Base-by-base conservation (phyloP, 2,797 vertebrate species). In the Enteromius afrohamiltoni region DNA sequence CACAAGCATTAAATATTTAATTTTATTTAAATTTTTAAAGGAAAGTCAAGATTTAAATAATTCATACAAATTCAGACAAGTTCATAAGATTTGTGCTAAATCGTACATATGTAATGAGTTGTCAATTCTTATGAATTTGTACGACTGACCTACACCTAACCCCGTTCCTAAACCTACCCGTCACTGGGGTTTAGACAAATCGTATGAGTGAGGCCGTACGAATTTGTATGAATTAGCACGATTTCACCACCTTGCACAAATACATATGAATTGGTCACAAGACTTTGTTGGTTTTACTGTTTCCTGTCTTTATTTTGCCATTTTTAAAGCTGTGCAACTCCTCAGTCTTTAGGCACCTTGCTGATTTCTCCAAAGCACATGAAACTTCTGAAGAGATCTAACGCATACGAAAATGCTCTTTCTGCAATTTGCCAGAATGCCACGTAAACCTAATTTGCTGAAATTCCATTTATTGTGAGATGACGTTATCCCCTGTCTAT, bases 401-500 rank as follows among this genome's bases (percentile, higher is more conserved):
- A 49, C 42, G 16, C 6, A 19, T 75, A 19, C 49, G 34, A 17
- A 81, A 81, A 67, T 19, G 21, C 21, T 37, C 29, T 37, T 49
- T 21, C 10, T 49, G 23, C 68, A 42, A 60, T 58, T 55, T 76
- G 34, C 60, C 71, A 76, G 71, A 26, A 31, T 31, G 34, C 47
- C 45, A 76, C 11, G 11, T 16, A 8, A 76, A 76, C 37, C 73
- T 69, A 69, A 69, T 79, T 64, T 71, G 53, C 67, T 45, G 19
- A 47, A 60, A 60, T 47, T 60, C 23, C 21, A 37, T 80, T 65
- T 49, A 75, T 82, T 75, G 16, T 65, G 16, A 75, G 74, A 76
- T 82, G 45, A 82, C 45, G 31, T 75, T 53, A 75, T 62, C 13
- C 42, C 16, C 26, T 81, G 37, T 85, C 65, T 29, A 6, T 80